Conservation (phyloP, 2,113 vertebrate genomes). For the Picathartes gymnocephalus region DNA sequence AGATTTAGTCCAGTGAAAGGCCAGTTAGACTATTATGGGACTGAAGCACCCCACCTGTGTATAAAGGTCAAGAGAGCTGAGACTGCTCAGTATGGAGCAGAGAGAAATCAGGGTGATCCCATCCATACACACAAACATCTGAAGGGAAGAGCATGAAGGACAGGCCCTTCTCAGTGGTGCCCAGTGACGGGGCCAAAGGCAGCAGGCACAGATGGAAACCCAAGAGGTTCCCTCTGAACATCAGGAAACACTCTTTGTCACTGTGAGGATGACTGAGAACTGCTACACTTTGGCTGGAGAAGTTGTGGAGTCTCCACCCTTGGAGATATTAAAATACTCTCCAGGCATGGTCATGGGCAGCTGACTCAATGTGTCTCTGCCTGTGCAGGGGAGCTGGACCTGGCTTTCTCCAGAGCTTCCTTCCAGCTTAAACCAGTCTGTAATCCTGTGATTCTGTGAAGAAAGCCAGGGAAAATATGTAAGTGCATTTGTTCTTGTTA, state of each 20-base stretch:
- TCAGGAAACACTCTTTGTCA: background rate
- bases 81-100: background rate
- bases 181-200: background rate
- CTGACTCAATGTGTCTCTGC: background rate
- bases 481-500: background rate
- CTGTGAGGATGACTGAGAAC: fast-evolving
- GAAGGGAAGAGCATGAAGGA: background rate
- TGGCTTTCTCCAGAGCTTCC: background rate
- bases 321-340: background rate
- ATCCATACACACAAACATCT: background rate
- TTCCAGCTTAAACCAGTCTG: background rate
- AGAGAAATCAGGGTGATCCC: background rate
- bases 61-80: background rate
- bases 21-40: background rate
- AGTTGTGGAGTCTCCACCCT: background rate
- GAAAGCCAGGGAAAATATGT: background rate
- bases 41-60: background rate
- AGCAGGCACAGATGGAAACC: background rate
- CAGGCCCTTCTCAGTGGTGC: background rate
- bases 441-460: background rate
- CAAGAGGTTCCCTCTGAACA: background rate
- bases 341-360: fast-evolving
- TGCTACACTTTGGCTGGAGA: background rate
- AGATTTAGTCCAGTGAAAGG: background rate
- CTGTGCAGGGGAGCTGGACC: background rate